Conservation (phyloP, 2,797 vertebrate species). For the Austrolebias charrua region DNA sequence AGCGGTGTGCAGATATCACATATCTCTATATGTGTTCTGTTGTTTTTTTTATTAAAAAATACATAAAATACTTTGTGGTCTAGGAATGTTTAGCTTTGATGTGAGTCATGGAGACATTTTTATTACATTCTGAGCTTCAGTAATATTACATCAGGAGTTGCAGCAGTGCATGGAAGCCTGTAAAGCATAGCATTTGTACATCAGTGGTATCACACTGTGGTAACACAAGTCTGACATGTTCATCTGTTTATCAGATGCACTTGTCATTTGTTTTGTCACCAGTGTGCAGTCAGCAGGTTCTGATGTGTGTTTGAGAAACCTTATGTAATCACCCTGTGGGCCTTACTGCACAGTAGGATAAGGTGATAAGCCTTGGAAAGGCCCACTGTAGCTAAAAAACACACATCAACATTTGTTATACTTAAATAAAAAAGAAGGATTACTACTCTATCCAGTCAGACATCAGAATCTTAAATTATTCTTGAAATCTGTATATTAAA, state of each 20-base stretch:
- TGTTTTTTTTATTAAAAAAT: background rate
- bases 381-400: constrained; percentile 24
- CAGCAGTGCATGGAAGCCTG: constrained; percentile 11
- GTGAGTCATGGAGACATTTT: constrained; percentile 15
- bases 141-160: constrained; percentile 13
- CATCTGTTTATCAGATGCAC: constrained; percentile 55
- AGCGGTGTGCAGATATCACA: background rate
- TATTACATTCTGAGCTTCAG: constrained; percentile 18
- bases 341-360: constrained; percentile 34
- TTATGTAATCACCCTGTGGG: constrained; percentile 35
- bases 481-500: constrained; percentile 39
- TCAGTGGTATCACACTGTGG: constrained; percentile 17
- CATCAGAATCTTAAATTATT: constrained; percentile 31
- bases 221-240: constrained; percentile 35
- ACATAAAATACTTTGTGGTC: background rate
- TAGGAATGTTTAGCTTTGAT: constrained; percentile 1
- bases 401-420: constrained; percentile 38
- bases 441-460: constrained; percentile 23
- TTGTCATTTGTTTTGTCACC: constrained; percentile 33
- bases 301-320: constrained; percentile 28
- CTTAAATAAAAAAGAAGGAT: constrained; percentile 42
- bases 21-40: background rate
- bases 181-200: constrained; percentile 23
- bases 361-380: constrained; percentile 45
- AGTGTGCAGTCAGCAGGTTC: constrained; percentile 39